phyloP scores from a whole-genome alignment of 2,113 vertebrate genomes.

The Nycticryphes semicollaris region DNA sequence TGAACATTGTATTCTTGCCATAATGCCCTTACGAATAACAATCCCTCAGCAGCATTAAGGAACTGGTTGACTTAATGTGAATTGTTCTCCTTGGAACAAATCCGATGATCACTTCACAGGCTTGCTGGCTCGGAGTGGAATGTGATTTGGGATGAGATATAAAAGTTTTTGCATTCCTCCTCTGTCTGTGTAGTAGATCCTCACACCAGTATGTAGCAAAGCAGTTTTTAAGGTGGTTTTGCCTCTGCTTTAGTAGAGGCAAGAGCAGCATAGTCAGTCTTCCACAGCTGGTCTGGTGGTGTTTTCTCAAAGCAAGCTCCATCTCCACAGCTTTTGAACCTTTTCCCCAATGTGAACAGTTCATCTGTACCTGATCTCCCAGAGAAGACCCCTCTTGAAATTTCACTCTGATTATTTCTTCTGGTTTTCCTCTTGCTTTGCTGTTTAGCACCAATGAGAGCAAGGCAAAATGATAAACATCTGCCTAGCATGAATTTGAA shows the following conservation, averaged over 20 bases:
- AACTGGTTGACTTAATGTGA: not conserved
- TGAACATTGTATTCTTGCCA: not conserved
- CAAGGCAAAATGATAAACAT: constrained; percentile 38
- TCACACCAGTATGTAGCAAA: not conserved
- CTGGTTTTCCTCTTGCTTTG: not conserved
- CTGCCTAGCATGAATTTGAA: constrained; percentile 36
- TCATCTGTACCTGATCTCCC: not conserved
- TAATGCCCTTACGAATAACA: not conserved
- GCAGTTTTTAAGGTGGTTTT: not conserved
- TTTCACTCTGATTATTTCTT: not conserved
- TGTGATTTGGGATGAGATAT: not conserved
- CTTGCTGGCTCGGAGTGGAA: not conserved
- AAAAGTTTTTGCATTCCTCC: not conserved
- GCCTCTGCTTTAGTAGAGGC: not conserved
- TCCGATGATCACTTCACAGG: not conserved
- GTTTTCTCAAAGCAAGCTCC: not conserved
- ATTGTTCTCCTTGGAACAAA: not conserved
- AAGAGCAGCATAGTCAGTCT: not conserved
- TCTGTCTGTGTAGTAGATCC: not conserved
- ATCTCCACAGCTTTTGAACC: not conserved
- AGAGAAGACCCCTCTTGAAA: not conserved
- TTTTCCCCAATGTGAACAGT: not conserved
- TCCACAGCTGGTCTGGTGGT: not conserved
- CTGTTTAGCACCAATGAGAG: not conserved
- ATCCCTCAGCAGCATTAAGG: not conserved